Base-by-base conservation (phyloP, 2,797 vertebrate genomes). In the Apodemus agrarius region DNA sequence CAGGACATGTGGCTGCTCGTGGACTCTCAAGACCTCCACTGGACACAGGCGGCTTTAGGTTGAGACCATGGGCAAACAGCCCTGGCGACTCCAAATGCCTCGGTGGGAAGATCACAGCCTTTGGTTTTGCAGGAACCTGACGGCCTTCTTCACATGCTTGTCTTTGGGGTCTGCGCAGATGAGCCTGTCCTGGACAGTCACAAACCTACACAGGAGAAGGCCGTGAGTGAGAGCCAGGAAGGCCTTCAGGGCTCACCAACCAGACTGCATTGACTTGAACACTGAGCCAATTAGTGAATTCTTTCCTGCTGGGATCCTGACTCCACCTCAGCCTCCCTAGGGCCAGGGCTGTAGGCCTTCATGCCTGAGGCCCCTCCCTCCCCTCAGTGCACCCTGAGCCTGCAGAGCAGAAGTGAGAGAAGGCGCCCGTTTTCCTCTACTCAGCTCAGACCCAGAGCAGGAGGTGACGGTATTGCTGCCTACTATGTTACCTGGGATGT, bases 101-200 rank as follows among this genome's bases (percentile, higher is more conserved):
- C 65, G 0, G 34, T 84, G 52, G 54, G 81, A 29, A 24, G 54
- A 40, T 95, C 93, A 92, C 52, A 31, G 59, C 10, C 0, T 2
- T 26, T 0, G 2, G 0, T 0, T 52, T 26, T 3, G 0, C 72
- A 98, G 22, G 10, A 67, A 0, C 10, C 0, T 81, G 3, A 97
- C 0, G 5, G 91, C 85, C 37, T 46, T 96, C 87, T 61, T 96
- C 94, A 97, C 96, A 6, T 4, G 52, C 3, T 0, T 1, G 5
- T 94, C 31, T 0, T 80, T 8, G 37, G 97, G 97, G 82, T 97
- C n/a, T 0, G 54, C 46, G 16, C 97, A 98, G 94, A 98, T 61
- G 40, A 0, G 0, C 85, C 0, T 97, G 24, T 26, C 61, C 24
- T n/a, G 94, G 37, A 16, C 0, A 0, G 97, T 98, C 0, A 90